These are phyloP conservation scores for Progne subis DNA, from an alignment of 2,113 vertebrate species.

Conservation along the genomic window DNA sequence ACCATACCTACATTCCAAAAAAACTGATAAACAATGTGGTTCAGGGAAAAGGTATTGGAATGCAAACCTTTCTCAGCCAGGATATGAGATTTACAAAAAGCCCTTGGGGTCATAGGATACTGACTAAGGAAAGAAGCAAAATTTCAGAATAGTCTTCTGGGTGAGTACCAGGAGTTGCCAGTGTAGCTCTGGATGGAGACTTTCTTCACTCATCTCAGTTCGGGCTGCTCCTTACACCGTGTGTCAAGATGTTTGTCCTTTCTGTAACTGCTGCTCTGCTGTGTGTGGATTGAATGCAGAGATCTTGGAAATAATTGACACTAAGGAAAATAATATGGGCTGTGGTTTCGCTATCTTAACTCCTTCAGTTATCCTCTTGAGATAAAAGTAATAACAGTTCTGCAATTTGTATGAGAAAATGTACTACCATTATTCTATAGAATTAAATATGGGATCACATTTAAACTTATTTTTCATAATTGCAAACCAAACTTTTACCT, in stretches of 20 bases:
- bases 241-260: not conserved
- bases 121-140: not conserved
- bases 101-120: not conserved
- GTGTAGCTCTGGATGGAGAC: not conserved
- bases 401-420: not conserved
- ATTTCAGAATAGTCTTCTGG: not conserved
- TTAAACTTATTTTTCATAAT: not conserved
- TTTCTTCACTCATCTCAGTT: not conserved
- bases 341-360: not conserved
- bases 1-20: not conserved
- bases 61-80: not conserved
- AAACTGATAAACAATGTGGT: not conserved
- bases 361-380: not conserved
- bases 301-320: not conserved
- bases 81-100: not conserved
- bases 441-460: not conserved
- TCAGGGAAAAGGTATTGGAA: not conserved
- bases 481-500: not conserved
- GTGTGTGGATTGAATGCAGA: not conserved
- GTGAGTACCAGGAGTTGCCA: not conserved
- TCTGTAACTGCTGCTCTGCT: not conserved
- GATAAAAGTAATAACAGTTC: not conserved
- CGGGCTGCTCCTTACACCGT: not conserved
- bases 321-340: not conserved
- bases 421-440: not conserved